A percentile compares a stretch with the other conserved stretches of the same genome.
Evolutionary conservation across 53 echinoderm and acorn worm species (phyloP).

Genomic region (Mesocentrotus franciscanus): DNA sequence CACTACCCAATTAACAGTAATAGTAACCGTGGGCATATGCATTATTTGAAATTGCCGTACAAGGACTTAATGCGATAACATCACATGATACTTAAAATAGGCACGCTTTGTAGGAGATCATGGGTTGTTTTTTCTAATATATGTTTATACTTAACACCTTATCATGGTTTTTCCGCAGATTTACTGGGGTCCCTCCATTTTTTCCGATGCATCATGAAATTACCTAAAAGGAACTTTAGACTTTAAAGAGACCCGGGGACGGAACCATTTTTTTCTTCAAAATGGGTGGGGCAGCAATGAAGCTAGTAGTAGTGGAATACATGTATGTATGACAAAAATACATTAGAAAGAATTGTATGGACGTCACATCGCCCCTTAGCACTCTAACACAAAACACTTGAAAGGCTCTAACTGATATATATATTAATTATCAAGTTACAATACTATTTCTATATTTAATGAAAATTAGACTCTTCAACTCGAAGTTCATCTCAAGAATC

Average conservation of each 20-base stretch:
- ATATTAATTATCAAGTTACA: not conserved
- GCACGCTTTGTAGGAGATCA: not conserved
- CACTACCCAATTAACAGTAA: not conserved
- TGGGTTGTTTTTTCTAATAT: not conserved
- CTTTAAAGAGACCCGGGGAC: too few relatives aligned
- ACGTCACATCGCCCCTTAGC: too few relatives aligned
- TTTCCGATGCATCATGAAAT: too few relatives aligned
- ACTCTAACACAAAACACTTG: too few relatives aligned
- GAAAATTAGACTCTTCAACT: not conserved
- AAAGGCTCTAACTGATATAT: too few relatives aligned
- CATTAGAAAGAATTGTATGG: too few relatives aligned
- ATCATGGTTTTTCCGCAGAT: not conserved
- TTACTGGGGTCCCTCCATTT: not conserved
- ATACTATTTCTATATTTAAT: not conserved
- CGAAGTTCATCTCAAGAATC: not conserved
- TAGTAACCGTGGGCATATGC: slow-evolving; percentile 18
- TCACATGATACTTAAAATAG: not conserved
- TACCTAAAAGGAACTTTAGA: too few relatives aligned
- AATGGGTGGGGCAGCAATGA: too few relatives aligned
- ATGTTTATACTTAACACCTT: not conserved
- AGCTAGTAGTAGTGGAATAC: too few relatives aligned
- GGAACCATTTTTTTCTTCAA: too few relatives aligned
- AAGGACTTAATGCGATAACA: slow-evolving; percentile 18
- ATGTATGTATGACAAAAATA: too few relatives aligned
- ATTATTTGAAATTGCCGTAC: not conserved